phyloP scores from a whole-genome alignment of 2,888 invertebrate genomes.

The Ectemnius lituratus region DNA sequence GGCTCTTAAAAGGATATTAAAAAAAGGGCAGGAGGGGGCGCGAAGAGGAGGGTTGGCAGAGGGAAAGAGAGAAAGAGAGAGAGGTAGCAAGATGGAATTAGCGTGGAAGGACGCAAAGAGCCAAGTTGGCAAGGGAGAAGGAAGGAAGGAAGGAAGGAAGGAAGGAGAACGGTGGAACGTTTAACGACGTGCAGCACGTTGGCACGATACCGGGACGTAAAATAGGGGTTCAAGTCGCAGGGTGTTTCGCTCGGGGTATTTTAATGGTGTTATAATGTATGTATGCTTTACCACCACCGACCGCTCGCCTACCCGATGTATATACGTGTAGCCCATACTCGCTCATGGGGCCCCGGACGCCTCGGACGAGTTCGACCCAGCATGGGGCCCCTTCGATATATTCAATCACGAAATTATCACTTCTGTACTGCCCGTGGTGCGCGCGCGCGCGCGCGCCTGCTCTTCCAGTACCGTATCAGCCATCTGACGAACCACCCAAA shows the following conservation, averaged over 20 bases:
- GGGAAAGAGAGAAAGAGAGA: background rate
- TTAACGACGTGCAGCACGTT: slow-evolving; percentile 66
- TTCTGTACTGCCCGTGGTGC: slow-evolving; percentile 70
- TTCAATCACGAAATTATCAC: slow-evolving; percentile 78
- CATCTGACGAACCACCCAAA: slow-evolving; percentile 30
- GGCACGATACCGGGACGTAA: slow-evolving; percentile 63
- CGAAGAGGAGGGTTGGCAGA: background rate
- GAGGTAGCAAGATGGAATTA: slow-evolving; percentile 3
- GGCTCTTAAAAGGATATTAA: background rate
- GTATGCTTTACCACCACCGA: slow-evolving; percentile 73
- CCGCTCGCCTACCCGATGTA: slow-evolving; percentile 45
- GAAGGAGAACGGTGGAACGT: slow-evolving; percentile 25
- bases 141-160: slow-evolving; percentile 18
- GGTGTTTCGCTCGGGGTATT: slow-evolving; percentile 70
- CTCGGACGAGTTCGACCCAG: slow-evolving; percentile 72
- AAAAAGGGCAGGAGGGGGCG: slow-evolving; percentile 1
- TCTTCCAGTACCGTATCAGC: slow-evolving; percentile 38
- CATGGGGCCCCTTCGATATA: slow-evolving; percentile 75
- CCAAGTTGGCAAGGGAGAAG: slow-evolving; percentile 9
- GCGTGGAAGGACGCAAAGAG: background rate
- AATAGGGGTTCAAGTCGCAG: slow-evolving; percentile 67
- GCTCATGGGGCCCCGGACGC: slow-evolving; percentile 59
- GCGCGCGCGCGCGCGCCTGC: slow-evolving; percentile 21
- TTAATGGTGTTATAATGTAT: slow-evolving; percentile 77
- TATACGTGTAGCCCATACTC: slow-evolving; percentile 54